Evolutionary conservation across 1,140 invertebrate species (phyloP).

Genomic region (Euwallacea similis): DNA sequence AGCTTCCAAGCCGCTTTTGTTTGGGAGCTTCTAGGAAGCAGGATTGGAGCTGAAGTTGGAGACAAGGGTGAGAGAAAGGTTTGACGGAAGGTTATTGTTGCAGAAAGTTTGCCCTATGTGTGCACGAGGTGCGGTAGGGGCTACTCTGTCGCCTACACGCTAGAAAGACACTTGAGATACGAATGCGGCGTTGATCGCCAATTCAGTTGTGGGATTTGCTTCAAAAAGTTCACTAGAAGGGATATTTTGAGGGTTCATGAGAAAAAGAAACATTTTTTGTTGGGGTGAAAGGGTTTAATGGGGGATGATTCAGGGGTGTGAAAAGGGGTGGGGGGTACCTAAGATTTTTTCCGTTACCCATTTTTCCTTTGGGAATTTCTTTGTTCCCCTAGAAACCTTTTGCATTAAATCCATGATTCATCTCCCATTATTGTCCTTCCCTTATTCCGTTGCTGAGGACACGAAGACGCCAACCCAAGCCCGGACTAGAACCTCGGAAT

Average conservation of each 20-base stretch:
- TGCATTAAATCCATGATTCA: too few species aligned
- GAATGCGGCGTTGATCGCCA: constrained; percentile 39
- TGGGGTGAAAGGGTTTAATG: neutral
- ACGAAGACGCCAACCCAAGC: too few species aligned
- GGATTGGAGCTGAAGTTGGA: neutral
- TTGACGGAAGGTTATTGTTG: constrained; percentile 36
- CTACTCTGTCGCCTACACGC: constrained; percentile 54
- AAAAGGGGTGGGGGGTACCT: neutral
- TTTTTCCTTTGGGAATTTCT: neutral
- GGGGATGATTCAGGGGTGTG: neutral
- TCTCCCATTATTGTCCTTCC: neutral
- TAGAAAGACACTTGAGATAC: constrained; percentile 49
- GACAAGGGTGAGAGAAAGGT: neutral
- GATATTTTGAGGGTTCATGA: constrained; percentile 37
- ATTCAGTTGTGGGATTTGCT: constrained; percentile 55
- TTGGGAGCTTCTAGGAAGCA: neutral
- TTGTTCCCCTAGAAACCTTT: too few species aligned
- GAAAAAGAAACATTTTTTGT: constrained; percentile 38
- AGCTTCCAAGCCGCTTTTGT: neutral
- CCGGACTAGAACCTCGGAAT: too few species aligned
- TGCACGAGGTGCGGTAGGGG: constrained; percentile 54
- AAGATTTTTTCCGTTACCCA: neutral
- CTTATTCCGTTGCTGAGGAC: too few species aligned
- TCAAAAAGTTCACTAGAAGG: constrained; percentile 38
- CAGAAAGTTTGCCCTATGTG: constrained; percentile 47